Evolutionary conservation across 2,888 invertebrate genomes (phyloP), one percentile per base, ranked within the genome.

Genomic region (Lacanobia wlatinum): DNA sequence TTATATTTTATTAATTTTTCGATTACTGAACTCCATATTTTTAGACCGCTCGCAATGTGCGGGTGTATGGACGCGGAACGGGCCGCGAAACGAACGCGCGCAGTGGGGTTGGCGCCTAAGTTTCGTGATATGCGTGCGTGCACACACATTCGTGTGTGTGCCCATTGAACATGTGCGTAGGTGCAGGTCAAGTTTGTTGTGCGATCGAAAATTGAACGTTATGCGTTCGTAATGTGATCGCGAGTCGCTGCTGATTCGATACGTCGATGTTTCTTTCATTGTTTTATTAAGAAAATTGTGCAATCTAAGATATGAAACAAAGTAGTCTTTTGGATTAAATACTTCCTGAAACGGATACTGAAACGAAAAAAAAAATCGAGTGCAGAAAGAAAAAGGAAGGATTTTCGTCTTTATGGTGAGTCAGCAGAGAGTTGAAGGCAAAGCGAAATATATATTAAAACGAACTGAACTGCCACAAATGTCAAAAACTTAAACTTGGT

Each of bases 111-210:
- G n/a, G n/a, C n/a, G n/a, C n/a, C n/a, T n/a, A n/a, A 55, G 55
- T 50, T 23, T 52, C 48, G 38, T 43, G 61, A 38, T 62, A 60
- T 63, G 65, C 73, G 83, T 66, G 74, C 62, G 83, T 66, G 74
- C 62, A 73, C 48, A 69, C 83, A 66, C 50, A 78, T 65, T 62
- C 62, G 59, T 69, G 67, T 38, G 46, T 48, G 66, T 50, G 43
- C 64, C 74, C 83, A 66, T 83, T 79, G 68, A 79, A 46, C 62
- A 56, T 43, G 59, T 50, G 48, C 62, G 80, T 79, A 60, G 62
- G 80, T 48, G 52, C 80, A 46, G 80, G 66, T 83, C 74, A 80
- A 69, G 83, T 59, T 63, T 55, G 62, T 66, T 55, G 80, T 52
- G 50, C 46, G 62, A 72, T 72, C n/a, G 61, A 55, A 73, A 66